phyloP scores from a whole-genome alignment of 2,888 invertebrate species.

The Drosophila tanythrix region DNA sequence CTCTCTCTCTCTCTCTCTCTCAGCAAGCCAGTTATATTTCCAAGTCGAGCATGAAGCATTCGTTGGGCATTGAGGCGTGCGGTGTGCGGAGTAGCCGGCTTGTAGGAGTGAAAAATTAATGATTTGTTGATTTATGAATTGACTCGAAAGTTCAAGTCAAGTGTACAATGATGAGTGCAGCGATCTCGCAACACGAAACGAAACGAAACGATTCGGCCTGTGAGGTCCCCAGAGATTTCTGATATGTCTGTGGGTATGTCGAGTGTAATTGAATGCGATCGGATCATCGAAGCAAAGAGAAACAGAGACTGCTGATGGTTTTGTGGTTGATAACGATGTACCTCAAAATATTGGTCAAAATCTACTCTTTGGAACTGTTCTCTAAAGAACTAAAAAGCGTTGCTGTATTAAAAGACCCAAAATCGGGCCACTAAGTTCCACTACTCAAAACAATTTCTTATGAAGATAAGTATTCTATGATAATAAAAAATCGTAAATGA shows the following conservation, averaged over 20 bases:
- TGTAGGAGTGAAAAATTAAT: constrained; percentile 79
- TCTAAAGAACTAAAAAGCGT: not conserved
- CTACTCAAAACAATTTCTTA: not conserved
- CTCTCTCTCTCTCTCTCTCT: constrained; percentile 6
- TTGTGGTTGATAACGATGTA: constrained; percentile 6
- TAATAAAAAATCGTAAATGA: not conserved
- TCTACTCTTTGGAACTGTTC: not conserved
- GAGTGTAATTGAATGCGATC: constrained; percentile 38
- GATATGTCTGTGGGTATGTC: constrained; percentile 22
- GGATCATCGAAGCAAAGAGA: constrained; percentile 7
- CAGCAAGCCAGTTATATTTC: constrained; percentile 27
- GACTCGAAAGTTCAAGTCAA: constrained; percentile 80
- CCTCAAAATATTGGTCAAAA: constrained; percentile 1
- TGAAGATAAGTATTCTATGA: not conserved
- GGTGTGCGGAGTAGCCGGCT: constrained; percentile 22
- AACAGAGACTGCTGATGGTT: constrained; percentile 12
- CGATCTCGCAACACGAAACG: constrained; percentile 4
- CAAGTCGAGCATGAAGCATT: constrained; percentile 39
- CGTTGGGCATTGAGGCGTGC: constrained; percentile 37
- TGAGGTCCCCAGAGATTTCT: constrained; percentile 59
- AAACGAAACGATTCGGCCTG: constrained; percentile 31
- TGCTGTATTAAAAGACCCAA: not conserved
- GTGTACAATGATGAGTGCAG: constrained; percentile 71
- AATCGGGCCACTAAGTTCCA: not conserved
- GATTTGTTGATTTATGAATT: constrained; percentile 84